Base-by-base conservation (phyloP, 2,888 invertebrate species). In the Oligia strigilis region DNA sequence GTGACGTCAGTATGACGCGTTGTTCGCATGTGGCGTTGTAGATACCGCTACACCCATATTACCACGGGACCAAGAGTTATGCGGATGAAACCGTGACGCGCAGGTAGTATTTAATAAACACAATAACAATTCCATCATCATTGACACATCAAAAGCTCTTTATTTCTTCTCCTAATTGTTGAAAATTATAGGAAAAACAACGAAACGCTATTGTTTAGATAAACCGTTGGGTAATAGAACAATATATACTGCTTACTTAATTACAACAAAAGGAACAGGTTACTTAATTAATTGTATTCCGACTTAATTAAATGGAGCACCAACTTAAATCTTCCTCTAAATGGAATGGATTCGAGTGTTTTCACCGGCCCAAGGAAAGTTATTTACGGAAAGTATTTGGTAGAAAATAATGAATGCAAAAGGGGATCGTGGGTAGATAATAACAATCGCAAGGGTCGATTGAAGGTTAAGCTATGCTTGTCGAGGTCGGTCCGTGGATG, bases 281-380 rank as follows among this genome's bases (percentile, higher is more conserved):
- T 69, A 81, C 64, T 84, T 87, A 84, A 88, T 87, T 88, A 88
- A 88, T 88, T 88, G 86, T 88, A 76, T 79, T 80, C 70, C n/a
- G 40, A 77, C 77, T 81, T 88, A 88, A 87, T 86, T 86, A 79
- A 82, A 86, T 75, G 14, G 73, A 62, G 70, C 72, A 29, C 66
- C 55, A 69, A 86, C 83, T 77, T 83, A 86, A 86, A 86, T 86
- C 80, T 80, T 75, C 66, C n/a, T 36, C 52, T 83, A 80, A 85
- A 74, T 77, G 67, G 52, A 70, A 64, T 49, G 67, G 76, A 80
- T 86, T 75, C 58, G 36, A 83, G 73, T 73, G 62, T 75, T 77
- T 79, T 46, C 66, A 4, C 36, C 46, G 46, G 66, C 5, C 74
- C 23, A 23, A 1, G 8, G 13, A 29, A 29, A 46, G 4, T 80